These are phyloP conservation scores for Lepidochitona cinerea DNA, from an alignment of 2,888 invertebrate species.

Conservation along the genomic window DNA sequence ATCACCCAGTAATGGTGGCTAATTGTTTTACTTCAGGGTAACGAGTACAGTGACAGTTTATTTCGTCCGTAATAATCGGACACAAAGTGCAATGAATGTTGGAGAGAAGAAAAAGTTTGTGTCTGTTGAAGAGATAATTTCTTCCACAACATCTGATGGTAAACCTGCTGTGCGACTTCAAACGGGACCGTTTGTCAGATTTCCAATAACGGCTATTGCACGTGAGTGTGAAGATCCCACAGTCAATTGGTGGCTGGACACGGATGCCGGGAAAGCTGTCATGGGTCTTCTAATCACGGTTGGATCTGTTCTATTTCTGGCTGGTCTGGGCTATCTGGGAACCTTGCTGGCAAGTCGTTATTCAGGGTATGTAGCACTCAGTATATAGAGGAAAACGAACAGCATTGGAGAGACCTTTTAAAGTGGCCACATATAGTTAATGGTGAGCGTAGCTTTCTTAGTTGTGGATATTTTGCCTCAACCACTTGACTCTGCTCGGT, in stretches of 20 bases:
- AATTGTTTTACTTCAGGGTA: too few relatives aligned
- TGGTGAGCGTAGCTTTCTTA: too few relatives aligned
- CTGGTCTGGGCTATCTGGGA: neutral
- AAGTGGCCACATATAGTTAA: too few relatives aligned
- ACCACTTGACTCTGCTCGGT: too few relatives aligned
- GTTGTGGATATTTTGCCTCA: too few relatives aligned
- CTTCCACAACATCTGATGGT: neutral
- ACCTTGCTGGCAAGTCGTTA: neutral
- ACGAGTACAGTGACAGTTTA: neutral
- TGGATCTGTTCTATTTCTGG: neutral
- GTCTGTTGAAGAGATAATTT: neutral
- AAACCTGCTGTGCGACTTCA: neutral
- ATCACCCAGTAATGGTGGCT: too few relatives aligned
- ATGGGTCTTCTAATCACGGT: neutral
- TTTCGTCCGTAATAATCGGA: neutral
- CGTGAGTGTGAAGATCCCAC: neutral
- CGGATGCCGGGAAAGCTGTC: neutral
- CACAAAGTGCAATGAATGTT: neutral
- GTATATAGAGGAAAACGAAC: too few relatives aligned
- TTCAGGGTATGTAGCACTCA: neutral
- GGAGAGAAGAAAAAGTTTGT: neutral
- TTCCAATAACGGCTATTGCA: neutral
- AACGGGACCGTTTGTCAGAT: neutral
- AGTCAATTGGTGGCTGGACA: constrained; percentile 10
- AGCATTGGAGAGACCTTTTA: too few relatives aligned